These are phyloP conservation scores for Girardinus metallicus DNA, from an alignment of 2,797 vertebrate species.

Conservation along the genomic window DNA sequence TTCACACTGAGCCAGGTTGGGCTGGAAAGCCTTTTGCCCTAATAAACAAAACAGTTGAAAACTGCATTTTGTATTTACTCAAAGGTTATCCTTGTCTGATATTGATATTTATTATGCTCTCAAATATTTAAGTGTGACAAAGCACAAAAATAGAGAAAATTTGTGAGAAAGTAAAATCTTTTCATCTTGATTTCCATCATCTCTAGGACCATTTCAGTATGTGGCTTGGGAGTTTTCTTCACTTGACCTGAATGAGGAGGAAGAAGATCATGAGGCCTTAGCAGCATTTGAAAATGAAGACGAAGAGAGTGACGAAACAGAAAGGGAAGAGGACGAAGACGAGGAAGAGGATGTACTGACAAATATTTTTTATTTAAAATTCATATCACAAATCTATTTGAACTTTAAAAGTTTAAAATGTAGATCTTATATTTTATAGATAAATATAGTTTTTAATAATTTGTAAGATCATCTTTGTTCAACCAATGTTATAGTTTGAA, in stretches of 20 bases:
- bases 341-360: conserved; percentile 42
- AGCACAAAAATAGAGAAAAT: not conserved
- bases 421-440: not conserved
- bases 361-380: not conserved
- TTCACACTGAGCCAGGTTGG: not conserved
- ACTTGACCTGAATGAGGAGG: conserved; percentile 86
- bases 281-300: conserved; percentile 67
- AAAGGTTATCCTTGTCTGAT: not conserved
- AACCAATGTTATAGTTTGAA: conserved; percentile 77
- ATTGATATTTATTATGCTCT: not conserved
- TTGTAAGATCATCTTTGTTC: not conserved
- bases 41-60: not conserved
- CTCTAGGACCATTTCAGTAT: conserved; percentile 83
- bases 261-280: conserved; percentile 83
- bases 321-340: conserved; percentile 48
- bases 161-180: not conserved
- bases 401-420: not conserved
- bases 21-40: not conserved
- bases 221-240: conserved; percentile 77
- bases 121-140: not conserved
- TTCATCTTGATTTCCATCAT: not conserved
- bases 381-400: not conserved
- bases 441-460: not conserved
- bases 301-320: conserved; percentile 54
- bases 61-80: not conserved